Conservation (phyloP, 2,797 vertebrate genomes). For the Anolis apletophallus region DNA sequence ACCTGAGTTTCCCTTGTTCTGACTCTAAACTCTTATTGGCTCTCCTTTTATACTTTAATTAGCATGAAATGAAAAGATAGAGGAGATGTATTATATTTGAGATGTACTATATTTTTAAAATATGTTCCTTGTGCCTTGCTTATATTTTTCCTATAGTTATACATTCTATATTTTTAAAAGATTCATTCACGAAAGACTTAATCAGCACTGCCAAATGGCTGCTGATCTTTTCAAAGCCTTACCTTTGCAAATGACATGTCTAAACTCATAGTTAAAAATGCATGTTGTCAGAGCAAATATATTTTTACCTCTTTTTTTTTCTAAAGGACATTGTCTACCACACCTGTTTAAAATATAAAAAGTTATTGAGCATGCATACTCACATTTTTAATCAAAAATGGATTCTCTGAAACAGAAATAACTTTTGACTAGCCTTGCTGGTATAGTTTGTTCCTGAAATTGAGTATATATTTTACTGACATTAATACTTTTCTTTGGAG, state of each 20-base stretch:
- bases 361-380: background rate
- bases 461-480: too few species aligned
- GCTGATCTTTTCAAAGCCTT: background rate
- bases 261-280: background rate
- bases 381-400: background rate
- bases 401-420: background rate
- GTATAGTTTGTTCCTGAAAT: background rate
- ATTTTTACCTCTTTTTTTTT: background rate
- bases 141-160: background rate
- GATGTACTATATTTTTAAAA: background rate
- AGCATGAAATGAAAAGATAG: background rate
- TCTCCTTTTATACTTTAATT: background rate
- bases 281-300: background rate
- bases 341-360: background rate
- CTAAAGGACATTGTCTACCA: background rate
- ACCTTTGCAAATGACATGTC: background rate
- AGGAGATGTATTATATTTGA: background rate
- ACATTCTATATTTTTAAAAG: slow-evolving; percentile 23
- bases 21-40: background rate
- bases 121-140: too few species aligned
- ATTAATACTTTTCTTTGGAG: too few species aligned
- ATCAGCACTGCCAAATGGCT: background rate
- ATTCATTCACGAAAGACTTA: background rate
- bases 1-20: background rate
- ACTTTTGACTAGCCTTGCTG: background rate